Evolutionary conservation across 1,140 invertebrate genomes (phyloP).

Genomic region (Dolichoris vasculosae): DNA sequence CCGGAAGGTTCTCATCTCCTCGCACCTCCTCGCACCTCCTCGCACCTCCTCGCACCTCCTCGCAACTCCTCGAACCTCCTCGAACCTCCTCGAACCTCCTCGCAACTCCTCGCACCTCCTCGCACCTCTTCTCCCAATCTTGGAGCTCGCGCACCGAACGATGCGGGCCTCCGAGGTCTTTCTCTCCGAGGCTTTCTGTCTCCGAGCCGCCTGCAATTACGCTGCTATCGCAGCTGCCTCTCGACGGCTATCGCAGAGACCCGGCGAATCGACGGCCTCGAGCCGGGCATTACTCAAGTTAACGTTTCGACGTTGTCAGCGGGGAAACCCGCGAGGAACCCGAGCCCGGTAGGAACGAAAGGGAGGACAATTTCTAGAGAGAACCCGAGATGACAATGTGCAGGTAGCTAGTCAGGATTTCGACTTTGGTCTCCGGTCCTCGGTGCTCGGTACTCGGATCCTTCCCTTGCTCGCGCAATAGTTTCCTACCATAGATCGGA

Average conservation of each 20-base stretch:
- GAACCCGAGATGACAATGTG: background rate
- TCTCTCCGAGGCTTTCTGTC: constrained; percentile 9
- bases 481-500: no score
- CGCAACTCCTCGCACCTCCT: no score
- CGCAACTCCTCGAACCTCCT: no score
- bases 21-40: no score
- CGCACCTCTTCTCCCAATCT: no score
- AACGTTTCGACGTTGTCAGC: background rate
- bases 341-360: background rate
- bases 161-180: constrained; percentile 20
- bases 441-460: background rate
- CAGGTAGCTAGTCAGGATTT: no score
- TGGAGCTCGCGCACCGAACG: no score
- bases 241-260: background rate
- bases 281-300: background rate
- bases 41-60: no score
- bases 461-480: background rate
- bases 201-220: constrained; percentile 9
- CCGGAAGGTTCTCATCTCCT: no score
- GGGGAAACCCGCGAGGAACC: background rate
- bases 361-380: background rate
- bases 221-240: constrained; percentile 9
- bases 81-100: no score
- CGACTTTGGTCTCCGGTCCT: no score
- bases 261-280: background rate